Evolutionary conservation across 2,113 vertebrate genomes (phyloP).

Genomic region (Hippoglossus stenolepis): DNA sequence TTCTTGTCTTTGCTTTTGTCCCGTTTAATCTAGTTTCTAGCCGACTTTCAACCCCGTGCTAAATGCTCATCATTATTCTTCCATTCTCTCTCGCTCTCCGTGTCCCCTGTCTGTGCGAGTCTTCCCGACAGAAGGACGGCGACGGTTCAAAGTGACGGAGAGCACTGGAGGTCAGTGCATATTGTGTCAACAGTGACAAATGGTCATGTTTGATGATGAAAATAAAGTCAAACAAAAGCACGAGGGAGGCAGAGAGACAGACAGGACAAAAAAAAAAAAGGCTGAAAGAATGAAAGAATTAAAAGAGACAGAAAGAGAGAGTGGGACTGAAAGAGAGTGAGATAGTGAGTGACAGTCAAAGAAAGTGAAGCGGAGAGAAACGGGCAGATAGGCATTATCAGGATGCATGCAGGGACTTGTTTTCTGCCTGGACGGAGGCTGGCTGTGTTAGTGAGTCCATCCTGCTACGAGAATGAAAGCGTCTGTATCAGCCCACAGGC

Average conservation of each 20-base stretch:
- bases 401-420: conserved; percentile 48
- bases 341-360: conserved; percentile 22
- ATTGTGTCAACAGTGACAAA: conserved; percentile 47
- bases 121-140: conserved; percentile 36
- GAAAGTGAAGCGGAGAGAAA: conserved; percentile 36
- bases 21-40: conserved; percentile 37
- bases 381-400: conserved; percentile 29
- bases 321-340: neutral
- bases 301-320: conserved; percentile 14
- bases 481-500: conserved; percentile 64
- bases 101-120: conserved; percentile 34
- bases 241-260: conserved; percentile 7
- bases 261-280: neutral
- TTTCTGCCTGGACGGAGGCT: conserved; percentile 44
- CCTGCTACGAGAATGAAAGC: conserved; percentile 59
- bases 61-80: conserved; percentile 40
- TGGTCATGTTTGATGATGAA: conserved; percentile 52
- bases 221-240: conserved; percentile 48
- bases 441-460: conserved; percentile 45
- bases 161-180: conserved; percentile 41
- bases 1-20: conserved; percentile 19
- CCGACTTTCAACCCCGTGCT: conserved; percentile 11
- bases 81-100: conserved; percentile 2
- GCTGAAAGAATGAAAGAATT: conserved; percentile 15
- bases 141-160: conserved; percentile 45